Base-by-base conservation (phyloP, 2,888 invertebrate species). In the Belgica antarctica region DNA sequence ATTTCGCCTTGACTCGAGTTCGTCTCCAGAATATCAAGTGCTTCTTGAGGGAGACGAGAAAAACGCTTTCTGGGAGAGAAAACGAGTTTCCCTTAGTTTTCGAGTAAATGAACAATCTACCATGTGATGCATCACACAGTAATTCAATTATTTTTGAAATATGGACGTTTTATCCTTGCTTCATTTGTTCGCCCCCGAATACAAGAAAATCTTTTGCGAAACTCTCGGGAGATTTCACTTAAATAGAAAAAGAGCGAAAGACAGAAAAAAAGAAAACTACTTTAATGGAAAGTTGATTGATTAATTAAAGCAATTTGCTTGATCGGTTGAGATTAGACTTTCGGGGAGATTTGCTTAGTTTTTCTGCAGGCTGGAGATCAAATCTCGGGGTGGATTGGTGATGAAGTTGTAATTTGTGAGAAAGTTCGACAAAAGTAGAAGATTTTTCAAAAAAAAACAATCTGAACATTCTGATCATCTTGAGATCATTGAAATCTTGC, bases 301-400 rank as follows among this genome's bases (percentile, higher is more conserved):
- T 82, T 82, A 83, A 83, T 83, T 81, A 81, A 76, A 77, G 81
- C 81, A 82, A 83, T 83, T 82, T 79, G 81, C 81, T 81, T 81
- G 80, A 80, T 78, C 79, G 47, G 46, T 52, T 22, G 5, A 17
- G 52, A 52, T 52, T 52, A 52, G 52, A 52, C 4, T 41, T 8
- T 12, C 2, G 41, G 15, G 10, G 41, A 41, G 41, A 41, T 41
- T 34, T 46, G 8, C 46, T 46, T 10, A n/a, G 12, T 10, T 4
- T 15, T 46, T 7, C 46, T 46, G 8, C 46, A 15, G 8, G 8
- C 46, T 10, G 12, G 7, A n/a, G 46, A 46, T 46, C 4, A 46
- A 46, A 46, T 46, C 46, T 46, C 7, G 4, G 46, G 4, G 46
- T n/a, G 46, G 15, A 46, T 46, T 15, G 8, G 8, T n/a, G 46